These are phyloP conservation scores for Halcyon chelicuti DNA, from an alignment of 2,797 vertebrate genomes.

Conservation along the genomic window DNA sequence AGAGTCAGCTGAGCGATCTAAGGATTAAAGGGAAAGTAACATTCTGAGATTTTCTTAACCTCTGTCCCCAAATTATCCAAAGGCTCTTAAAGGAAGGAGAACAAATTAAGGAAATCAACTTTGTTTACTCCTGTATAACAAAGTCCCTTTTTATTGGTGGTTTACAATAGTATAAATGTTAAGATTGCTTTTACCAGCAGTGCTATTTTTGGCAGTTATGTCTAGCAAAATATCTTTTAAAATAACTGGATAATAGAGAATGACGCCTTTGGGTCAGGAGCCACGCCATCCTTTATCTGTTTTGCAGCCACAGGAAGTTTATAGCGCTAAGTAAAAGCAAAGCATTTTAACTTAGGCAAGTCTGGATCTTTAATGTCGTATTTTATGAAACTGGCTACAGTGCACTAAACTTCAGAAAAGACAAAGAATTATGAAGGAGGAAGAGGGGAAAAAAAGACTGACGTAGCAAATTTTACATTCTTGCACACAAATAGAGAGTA, in stretches of 20 bases:
- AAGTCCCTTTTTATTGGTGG: not conserved
- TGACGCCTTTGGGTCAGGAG: not conserved
- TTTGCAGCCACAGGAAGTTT: not conserved
- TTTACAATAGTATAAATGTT: not conserved
- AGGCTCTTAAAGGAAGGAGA: not conserved
- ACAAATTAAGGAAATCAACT: not conserved
- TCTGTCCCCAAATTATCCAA: not conserved
- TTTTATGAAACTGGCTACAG: not conserved
- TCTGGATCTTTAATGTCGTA: not conserved
- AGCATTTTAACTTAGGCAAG: not conserved
- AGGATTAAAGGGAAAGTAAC: slow-evolving; percentile 49
- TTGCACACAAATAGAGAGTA: not conserved
- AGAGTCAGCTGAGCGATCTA: slow-evolving; percentile 30
- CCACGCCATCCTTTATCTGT: not conserved
- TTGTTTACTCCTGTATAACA: not conserved
- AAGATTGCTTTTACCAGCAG: not conserved
- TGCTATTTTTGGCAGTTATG: not conserved
- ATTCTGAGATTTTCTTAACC: not conserved
- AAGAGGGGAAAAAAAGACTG: not conserved
- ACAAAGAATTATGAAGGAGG: not conserved
- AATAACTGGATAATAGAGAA: not conserved
- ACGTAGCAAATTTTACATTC: not conserved
- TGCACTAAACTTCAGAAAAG: not conserved
- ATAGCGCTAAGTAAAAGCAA: not conserved
- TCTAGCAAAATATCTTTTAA: not conserved